Evolutionary conservation across 2,888 invertebrate species (phyloP).

Genomic region (Falcaria lacertinaria): DNA sequence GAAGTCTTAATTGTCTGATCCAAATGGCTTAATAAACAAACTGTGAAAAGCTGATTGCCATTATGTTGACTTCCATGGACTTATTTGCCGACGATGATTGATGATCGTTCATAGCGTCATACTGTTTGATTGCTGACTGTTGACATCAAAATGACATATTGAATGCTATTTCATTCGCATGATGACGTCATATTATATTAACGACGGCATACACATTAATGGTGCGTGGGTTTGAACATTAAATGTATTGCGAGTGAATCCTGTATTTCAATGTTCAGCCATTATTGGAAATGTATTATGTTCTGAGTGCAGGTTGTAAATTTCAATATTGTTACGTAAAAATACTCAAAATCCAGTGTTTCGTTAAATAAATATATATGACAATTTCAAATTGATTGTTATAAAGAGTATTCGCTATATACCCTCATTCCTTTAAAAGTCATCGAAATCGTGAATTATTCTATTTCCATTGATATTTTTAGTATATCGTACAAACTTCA

Average conservation of each 20-base stretch:
- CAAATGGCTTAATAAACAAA: neutral
- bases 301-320: too few species aligned
- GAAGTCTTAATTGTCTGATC: neutral
- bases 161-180: constrained; percentile 8
- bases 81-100: constrained; percentile 25
- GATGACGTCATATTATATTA: neutral
- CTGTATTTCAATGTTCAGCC: neutral
- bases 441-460: too few species aligned
- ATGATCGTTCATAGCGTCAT: constrained; percentile 26
- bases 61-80: constrained; percentile 6
- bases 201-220: neutral
- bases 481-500: too few species aligned
- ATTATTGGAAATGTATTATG: neutral
- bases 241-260: neutral
- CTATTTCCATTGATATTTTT: too few species aligned
- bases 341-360: too few species aligned
- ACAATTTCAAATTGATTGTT: too few species aligned
- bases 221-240: neutral
- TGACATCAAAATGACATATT: constrained; percentile 13
- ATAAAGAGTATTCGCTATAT: too few species aligned
- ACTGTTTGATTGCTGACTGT: constrained; percentile 18
- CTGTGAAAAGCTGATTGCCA: constrained; percentile 1
- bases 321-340: too few species aligned
- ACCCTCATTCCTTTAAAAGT: too few species aligned
- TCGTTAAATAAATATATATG: too few species aligned